A percentile compares a stretch with the other conserved stretches of the same genome.
These are phyloP conservation scores for Paraplagusia blochii DNA, from an alignment of 2,113 vertebrate species.

Conservation along the genomic window DNA sequence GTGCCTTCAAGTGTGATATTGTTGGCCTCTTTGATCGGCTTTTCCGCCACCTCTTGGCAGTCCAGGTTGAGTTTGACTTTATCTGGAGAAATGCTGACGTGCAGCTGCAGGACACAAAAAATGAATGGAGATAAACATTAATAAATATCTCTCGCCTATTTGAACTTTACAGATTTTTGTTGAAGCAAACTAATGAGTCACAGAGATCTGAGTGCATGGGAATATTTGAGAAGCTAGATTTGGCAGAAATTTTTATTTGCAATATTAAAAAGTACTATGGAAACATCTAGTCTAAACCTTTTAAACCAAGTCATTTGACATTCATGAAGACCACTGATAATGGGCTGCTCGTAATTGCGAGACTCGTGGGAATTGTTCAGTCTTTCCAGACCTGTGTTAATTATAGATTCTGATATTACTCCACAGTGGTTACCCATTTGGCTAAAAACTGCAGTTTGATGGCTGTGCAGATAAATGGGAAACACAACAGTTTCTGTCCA, in stretches of 20 bases:
- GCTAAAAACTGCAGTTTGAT: slow-evolving; percentile 44
- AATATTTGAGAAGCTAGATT: slow-evolving; percentile 36
- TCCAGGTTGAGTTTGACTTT: slow-evolving; percentile 91
- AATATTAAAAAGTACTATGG: slow-evolving; percentile 8
- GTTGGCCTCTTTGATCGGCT: slow-evolving; percentile 87
- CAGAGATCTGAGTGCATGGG: slow-evolving; percentile 1
- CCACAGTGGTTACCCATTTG: slow-evolving; percentile 38
- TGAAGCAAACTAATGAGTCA: slow-evolving; percentile 35
- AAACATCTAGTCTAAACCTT: slow-evolving; percentile 33
- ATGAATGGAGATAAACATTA: slow-evolving; percentile 24
- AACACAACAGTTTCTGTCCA: slow-evolving; percentile 37
- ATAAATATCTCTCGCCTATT: slow-evolving; percentile 28
- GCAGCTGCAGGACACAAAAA: slow-evolving; percentile 79
- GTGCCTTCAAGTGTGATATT: slow-evolving; percentile 91
- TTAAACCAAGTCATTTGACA: slow-evolving; percentile 19
- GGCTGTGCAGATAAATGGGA: slow-evolving; percentile 42
- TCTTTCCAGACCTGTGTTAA: slow-evolving; percentile 46
- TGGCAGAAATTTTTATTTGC: slow-evolving; percentile 25
- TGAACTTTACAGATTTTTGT: slow-evolving; percentile 9
- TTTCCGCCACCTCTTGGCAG: slow-evolving; percentile 92
- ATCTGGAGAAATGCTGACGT: slow-evolving; percentile 88
- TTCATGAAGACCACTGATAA: slow-evolving; percentile 31
- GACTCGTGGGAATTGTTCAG: slow-evolving; percentile 41
- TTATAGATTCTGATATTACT: slow-evolving; percentile 53
- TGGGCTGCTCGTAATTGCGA: slow-evolving; percentile 29